phyloP scores from a whole-genome alignment of 2,113 vertebrate genomes.

The Laterallus jamaicensis region DNA sequence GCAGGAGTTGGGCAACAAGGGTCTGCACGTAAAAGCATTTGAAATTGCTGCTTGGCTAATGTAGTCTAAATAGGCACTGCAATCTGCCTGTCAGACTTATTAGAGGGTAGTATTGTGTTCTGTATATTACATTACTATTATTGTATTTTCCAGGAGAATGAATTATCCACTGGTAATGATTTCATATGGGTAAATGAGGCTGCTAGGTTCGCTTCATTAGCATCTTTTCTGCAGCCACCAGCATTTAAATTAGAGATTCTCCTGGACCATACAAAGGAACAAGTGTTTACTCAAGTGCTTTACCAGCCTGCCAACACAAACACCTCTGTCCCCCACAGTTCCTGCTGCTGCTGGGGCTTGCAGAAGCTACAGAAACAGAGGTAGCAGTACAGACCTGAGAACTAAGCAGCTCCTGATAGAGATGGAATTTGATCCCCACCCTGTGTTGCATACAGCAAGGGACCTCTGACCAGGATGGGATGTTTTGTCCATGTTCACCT shows the following conservation, averaged over 20 bases:
- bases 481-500: background rate
- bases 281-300: background rate
- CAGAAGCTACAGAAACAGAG: background rate
- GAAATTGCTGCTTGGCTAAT: conserved; percentile 17
- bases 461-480: background rate
- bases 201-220: conserved; percentile 19
- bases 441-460: fast-evolving
- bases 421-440: background rate
- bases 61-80: conserved; percentile 20
- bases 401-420: background rate
- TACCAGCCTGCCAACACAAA: background rate
- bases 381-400: background rate
- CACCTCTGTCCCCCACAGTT: background rate
- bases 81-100: conserved; percentile 46
- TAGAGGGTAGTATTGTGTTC: conserved; percentile 16
- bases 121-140: conserved; percentile 37
- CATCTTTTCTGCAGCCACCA: background rate
- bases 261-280: background rate
- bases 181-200: conserved; percentile 33
- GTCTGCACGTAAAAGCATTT: conserved; percentile 13
- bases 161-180: conserved; percentile 14
- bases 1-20: background rate
- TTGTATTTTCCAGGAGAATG: conserved; percentile 45
- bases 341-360: background rate
- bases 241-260: conserved; percentile 16